Percentiles rank a stretch among this genome's conserved stretches.
phyloP scores from a whole-genome alignment of 2,797 vertebrate species.

The Sebastes itinus region DNA sequence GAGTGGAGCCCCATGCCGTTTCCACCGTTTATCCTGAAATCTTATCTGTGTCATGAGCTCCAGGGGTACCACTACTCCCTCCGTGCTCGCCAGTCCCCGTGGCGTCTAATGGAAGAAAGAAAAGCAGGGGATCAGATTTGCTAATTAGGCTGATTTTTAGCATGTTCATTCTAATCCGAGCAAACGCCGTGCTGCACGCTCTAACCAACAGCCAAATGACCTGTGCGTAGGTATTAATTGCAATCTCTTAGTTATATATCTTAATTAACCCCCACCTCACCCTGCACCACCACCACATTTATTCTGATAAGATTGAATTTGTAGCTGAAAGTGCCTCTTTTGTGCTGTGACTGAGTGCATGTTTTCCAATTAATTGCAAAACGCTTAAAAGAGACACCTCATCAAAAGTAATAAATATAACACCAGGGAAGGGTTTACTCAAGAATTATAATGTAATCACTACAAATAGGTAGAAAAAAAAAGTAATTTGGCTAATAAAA shows the following conservation, averaged over 20 bases:
- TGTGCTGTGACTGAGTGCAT: conserved; percentile 15
- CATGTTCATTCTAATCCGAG: conserved; percentile 64
- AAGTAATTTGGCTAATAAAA: conserved; percentile 36
- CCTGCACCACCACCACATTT: conserved; percentile 12
- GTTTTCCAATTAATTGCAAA: conserved; percentile 53
- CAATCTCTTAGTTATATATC: conserved; percentile 69
- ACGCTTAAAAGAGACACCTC: conserved; percentile 29
- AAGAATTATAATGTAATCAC: conserved; percentile 51
- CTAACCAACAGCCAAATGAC: conserved; percentile 72
- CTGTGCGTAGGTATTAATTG: conserved; percentile 67
- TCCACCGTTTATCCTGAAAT: conserved; percentile 43
- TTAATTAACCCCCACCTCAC: conserved; percentile 71
- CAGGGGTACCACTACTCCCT: conserved; percentile 21
- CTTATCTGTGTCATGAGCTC: conserved; percentile 54
- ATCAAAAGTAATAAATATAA: conserved; percentile 55
- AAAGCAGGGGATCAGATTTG: conserved; percentile 58
- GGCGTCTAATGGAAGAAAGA: conserved; percentile 26
- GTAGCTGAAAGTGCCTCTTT: conserved; percentile 32
- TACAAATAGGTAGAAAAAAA: conserved; percentile 29
- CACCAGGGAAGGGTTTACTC: conserved; percentile 44
- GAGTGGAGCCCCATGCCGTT: conserved; percentile 37
- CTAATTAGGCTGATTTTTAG: conserved; percentile 73
- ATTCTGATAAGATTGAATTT: conserved; percentile 42
- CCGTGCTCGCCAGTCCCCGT: conserved; percentile 39
- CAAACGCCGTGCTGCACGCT: conserved; percentile 30